These are phyloP conservation scores for Lepisosteus oculatus DNA, from an alignment of 2,113 vertebrate genomes.

Conservation along the genomic window DNA sequence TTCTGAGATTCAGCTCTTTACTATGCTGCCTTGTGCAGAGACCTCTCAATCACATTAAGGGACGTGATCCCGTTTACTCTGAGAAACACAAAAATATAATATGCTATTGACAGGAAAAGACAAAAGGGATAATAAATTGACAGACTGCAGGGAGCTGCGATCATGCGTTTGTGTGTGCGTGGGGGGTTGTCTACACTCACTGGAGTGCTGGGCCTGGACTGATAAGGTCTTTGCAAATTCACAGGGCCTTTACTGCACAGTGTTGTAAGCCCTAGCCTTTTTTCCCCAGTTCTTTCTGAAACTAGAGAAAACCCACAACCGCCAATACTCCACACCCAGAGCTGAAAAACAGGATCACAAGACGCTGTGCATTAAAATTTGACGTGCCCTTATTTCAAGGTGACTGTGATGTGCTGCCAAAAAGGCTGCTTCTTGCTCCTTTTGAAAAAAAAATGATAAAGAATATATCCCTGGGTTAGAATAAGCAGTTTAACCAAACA, in stretches of 20 bases:
- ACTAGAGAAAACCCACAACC: too few species aligned
- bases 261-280: constrained; percentile 21
- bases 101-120: constrained; percentile 50
- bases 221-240: constrained; percentile 20
- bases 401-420: too few species aligned
- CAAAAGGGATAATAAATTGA: constrained; percentile 47
- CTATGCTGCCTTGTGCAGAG: constrained; percentile 9
- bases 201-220: constrained; percentile 18
- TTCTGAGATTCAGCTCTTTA: constrained; percentile 20
- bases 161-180: background rate
- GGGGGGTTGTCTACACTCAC: constrained; percentile 20
- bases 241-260: constrained; percentile 6
- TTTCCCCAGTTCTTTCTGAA: constrained; percentile 9
- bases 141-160: constrained; percentile 18
- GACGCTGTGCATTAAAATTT: too few species aligned
- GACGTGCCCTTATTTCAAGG: too few species aligned
- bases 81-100: constrained; percentile 46
- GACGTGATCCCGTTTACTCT: constrained; percentile 67
- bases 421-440: too few species aligned
- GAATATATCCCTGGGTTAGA: too few species aligned
- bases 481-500: too few species aligned
- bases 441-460: too few species aligned
- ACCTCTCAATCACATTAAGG: constrained; percentile 69
- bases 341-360: too few species aligned
- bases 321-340: too few species aligned